Base-by-base conservation (phyloP, 2,113 vertebrate genomes). In the Chionomys nivalis region DNA sequence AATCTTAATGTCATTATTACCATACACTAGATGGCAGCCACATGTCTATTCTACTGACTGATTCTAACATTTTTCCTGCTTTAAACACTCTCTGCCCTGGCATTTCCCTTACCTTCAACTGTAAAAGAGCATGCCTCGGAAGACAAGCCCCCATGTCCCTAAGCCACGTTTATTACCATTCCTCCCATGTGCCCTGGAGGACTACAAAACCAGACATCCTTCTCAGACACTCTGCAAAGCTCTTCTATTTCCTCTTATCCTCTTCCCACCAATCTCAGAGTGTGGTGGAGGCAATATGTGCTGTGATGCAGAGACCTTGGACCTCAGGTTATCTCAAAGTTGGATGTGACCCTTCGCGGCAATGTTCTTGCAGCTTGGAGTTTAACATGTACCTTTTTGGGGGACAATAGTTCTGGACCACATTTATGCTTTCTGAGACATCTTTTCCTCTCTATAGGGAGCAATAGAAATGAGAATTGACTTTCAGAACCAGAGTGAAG, bases 41-140 rank as follows among this genome's bases (percentile, higher is more conserved):
- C 33, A 26, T 86, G 90, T 78, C 61, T 73, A 36, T 81, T 79
- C 70, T 85, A 52, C 6, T 92, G 44, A 78, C 13, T 78, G 36
- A 49, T 55, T 63, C 70, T 92, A 95, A 92, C 31, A 68, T 90
- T 87, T 77, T 87, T 92, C 93, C 79, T 81, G 58, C 39, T 83
- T 44, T 61, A 83, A 90, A 91, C 19, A 36, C 76, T 93, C 36
- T n/a, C 55, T 95, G 70, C 33, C 65, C 75, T 94, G 49, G 58
- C 87, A 96, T 94, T 95, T 95, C 77, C 58, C 55, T 85, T 79
- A 47, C 44, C 36, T 93, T 91, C 82, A 61, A 12, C 36, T 81
- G 24, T 61, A 82, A 89, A 96, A 94, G 36, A 87, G 9, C 21
- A 23, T 1, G 28, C 23, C 52, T 91, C 68, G 24, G 58, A 93